These are phyloP conservation scores for Forbesichthys agassizii DNA, from an alignment of 2,113 vertebrate species.

Conservation along the genomic window DNA sequence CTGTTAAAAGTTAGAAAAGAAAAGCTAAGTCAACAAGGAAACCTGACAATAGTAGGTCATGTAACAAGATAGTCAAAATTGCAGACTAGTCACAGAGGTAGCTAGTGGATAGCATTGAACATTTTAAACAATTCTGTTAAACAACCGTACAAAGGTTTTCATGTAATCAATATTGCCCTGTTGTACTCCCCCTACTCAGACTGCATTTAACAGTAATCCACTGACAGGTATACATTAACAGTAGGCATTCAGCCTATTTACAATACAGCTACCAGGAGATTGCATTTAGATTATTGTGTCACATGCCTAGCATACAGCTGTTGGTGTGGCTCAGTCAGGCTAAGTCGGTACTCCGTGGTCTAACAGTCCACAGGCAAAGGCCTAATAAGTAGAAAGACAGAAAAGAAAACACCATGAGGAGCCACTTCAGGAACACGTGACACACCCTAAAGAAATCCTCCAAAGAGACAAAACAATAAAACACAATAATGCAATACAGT, in stretches of 20 bases:
- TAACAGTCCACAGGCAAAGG: conserved; percentile 62
- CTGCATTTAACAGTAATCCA: conserved; percentile 19
- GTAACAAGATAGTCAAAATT: not conserved
- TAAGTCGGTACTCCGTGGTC: conserved; percentile 56
- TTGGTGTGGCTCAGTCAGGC: conserved; percentile 46
- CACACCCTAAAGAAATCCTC: not conserved
- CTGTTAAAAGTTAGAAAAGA: conserved; percentile 13
- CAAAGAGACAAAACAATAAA: not conserved
- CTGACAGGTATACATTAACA: conserved; percentile 7
- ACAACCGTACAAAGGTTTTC: conserved; percentile 11
- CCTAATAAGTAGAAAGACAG: conserved; percentile 51
- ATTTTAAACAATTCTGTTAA: conserved; percentile 6
- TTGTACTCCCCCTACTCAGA: not conserved
- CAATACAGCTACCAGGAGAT: conserved; percentile 7
- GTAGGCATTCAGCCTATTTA: conserved; percentile 9
- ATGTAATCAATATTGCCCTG: not conserved
- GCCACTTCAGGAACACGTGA: not conserved
- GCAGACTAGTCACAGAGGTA: not conserved
- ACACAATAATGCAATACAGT: not conserved
- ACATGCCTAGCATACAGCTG: conserved; percentile 33
- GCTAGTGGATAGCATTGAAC: conserved; percentile 6
- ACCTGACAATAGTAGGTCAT: not conserved
- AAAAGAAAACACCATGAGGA: conserved; percentile 17
- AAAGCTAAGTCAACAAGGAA: not conserved
- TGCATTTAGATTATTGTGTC: conserved; percentile 26